These are phyloP conservation scores for Columba guinea DNA, from an alignment of 2,797 vertebrate genomes.

Conservation along the genomic window DNA sequence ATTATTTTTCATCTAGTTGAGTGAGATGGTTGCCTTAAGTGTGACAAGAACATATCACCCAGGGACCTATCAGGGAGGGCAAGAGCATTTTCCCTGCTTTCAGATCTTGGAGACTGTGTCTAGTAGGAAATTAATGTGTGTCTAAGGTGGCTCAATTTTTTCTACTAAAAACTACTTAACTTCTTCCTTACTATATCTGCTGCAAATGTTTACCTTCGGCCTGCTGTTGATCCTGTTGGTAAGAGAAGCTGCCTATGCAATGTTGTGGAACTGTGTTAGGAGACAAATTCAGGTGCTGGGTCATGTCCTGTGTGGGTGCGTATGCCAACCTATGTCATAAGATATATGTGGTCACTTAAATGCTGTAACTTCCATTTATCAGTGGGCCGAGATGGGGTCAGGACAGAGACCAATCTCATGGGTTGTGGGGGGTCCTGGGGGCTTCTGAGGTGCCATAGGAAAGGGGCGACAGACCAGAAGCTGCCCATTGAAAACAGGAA, in stretches of 20 bases:
- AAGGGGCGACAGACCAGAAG: neutral
- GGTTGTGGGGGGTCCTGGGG: neutral
- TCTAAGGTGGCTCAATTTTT: neutral
- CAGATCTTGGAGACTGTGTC: neutral
- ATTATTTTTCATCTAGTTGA: neutral
- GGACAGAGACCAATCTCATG: neutral
- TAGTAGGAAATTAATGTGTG: neutral
- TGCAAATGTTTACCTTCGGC: neutral
- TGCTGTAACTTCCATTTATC: neutral
- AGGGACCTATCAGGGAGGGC: neutral
- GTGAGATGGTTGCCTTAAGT: neutral
- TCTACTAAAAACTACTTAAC: neutral
- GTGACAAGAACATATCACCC: neutral
- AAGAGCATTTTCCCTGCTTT: neutral
- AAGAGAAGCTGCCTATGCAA: neutral
- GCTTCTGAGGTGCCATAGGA: neutral
- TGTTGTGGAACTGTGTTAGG: neutral
- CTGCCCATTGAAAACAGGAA: neutral
- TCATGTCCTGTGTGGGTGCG: neutral
- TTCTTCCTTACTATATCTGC: neutral
- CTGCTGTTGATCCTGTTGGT: neutral
- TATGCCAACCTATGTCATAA: rapidly evolving
- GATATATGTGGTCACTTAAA: rapidly evolving
- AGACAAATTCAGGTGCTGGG: neutral
- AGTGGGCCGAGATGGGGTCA: neutral